phyloP scores from a whole-genome alignment of 2,113 vertebrate species.

The Pleuronectes platessa region DNA sequence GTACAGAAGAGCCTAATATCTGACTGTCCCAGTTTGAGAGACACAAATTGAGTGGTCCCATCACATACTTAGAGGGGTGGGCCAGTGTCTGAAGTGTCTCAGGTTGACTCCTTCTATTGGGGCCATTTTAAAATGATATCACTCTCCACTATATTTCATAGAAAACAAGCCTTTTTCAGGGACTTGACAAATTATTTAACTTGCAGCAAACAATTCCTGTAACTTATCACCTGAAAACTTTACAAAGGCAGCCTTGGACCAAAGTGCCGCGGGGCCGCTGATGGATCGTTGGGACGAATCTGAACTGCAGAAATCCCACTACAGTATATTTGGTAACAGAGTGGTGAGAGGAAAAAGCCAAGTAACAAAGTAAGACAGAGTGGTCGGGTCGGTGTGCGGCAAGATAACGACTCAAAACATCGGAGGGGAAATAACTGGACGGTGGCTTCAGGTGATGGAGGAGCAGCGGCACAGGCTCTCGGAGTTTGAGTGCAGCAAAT shows the following conservation, averaged over 20 bases:
- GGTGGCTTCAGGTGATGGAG: neutral
- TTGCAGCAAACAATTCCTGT: neutral
- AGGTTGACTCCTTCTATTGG: neutral
- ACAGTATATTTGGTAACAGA: neutral
- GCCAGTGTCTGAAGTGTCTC: neutral
- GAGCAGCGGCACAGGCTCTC: neutral
- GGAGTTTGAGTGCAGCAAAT: too few species aligned
- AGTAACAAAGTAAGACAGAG: neutral
- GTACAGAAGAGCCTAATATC: neutral
- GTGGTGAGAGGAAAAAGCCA: neutral
- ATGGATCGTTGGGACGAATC: neutral
- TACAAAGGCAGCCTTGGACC: neutral
- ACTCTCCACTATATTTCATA: neutral
- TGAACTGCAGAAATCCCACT: neutral
- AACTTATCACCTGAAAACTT: neutral
- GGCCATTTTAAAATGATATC: neutral
- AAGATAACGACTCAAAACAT: neutral
- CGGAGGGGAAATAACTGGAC: neutral
- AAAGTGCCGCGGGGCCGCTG: neutral
- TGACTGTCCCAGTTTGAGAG: slow-evolving; percentile 8
- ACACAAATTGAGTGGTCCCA: neutral
- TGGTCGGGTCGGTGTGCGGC: neutral
- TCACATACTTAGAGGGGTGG: neutral
- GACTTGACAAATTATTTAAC: too few species aligned
- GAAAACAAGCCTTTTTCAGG: neutral